Conservation (phyloP, 2,888 invertebrate genomes). For the Aplocera efformata region DNA sequence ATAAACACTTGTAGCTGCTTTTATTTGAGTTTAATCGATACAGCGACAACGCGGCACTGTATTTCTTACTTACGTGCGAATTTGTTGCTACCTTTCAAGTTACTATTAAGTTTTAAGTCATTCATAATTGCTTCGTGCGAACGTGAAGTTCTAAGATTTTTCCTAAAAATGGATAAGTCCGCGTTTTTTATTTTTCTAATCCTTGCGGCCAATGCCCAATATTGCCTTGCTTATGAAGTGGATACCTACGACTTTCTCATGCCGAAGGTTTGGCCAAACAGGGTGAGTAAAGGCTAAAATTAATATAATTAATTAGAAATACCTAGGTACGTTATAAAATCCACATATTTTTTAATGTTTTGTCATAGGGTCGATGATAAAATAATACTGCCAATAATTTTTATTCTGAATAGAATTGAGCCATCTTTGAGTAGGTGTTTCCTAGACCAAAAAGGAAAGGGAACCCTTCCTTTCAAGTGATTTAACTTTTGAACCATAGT, state of each 20-base stretch:
- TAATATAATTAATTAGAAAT: background rate
- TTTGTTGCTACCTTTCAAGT: background rate
- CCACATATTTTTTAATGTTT: too few species aligned
- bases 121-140: background rate
- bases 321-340: background rate
- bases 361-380: too few species aligned
- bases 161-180: slow-evolving; percentile 37
- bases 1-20: slow-evolving; percentile 49
- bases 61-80: slow-evolving; percentile 1
- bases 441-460: too few species aligned
- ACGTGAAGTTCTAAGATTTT: too few species aligned
- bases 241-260: slow-evolving; percentile 86
- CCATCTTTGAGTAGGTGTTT: too few species aligned
- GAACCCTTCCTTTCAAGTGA: too few species aligned
- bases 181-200: slow-evolving; percentile 35
- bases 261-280: slow-evolving; percentile 90
- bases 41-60: slow-evolving; percentile 23
- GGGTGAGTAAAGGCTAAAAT: slow-evolving; percentile 76
- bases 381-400: too few species aligned
- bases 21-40: slow-evolving; percentile 25
- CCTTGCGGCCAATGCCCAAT: slow-evolving; percentile 34
- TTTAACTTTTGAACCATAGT: too few species aligned
- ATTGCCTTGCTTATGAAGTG: slow-evolving; percentile 48
- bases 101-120: background rate
- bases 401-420: too few species aligned